Evolutionary conservation across 1,140 invertebrate species (phyloP), one percentile per base, ranked within the genome.

Genomic region (Atopsyche davidsoni): DNA sequence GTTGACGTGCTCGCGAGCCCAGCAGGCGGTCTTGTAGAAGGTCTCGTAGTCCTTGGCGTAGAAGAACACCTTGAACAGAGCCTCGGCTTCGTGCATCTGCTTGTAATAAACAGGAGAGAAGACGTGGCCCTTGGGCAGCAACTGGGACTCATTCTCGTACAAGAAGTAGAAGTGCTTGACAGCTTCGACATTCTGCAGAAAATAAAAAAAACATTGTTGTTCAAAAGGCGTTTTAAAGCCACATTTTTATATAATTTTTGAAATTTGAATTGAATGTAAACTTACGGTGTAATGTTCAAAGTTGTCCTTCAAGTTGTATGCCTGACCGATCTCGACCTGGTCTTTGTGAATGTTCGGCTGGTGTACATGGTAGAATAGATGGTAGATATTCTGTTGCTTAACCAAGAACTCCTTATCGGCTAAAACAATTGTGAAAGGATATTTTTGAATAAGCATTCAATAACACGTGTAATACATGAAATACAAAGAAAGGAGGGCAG

Each of bases 41-140:
- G 69, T 77, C 4, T 80, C 75, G 54, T 76, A 83, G 56, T 81
- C 76, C 53, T 79, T 80, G 38, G 80, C 79, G 35, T 74, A 76
- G 62, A 75, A 79, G 62, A 85, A 76, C 21, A 80, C 46, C 22
- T 76, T 62, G 61, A 75, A 78, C 1, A 85, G 58, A 7, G 72
- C 69, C 0, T 69, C 60, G 2, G 68, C 74, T 51, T 82, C 74
- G 7, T 76, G 65, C 31, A 65, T 64, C 14, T 79, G 69, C 17
- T 63, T 76, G 62, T 69, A 62, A 49, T 80, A 68, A 61, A 74
- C 75, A 24, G 75, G 51, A 1, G 77, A 75, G 65, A 79, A 83
- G 10, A 77, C 63, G 19, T 69, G 60, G 35, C 70, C 70, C 46
- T 68, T 71, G 0, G 75, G 65, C 22, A 77, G 36, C 50, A 74